Evolutionary conservation across 1,140 invertebrate species (phyloP), one percentile per base, ranked within the genome.

Genomic region (Cydia strobilella): DNA sequence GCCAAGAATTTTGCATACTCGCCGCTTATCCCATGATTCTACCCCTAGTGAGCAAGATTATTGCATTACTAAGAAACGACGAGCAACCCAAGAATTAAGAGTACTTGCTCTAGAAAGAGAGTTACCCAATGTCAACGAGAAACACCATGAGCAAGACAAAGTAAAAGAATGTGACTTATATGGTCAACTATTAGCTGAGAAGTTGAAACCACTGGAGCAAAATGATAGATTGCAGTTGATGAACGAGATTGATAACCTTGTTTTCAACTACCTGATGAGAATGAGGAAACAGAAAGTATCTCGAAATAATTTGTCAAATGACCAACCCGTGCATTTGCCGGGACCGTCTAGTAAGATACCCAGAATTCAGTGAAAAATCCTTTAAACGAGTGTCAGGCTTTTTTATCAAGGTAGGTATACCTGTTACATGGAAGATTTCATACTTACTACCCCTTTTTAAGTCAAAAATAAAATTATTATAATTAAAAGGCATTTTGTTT

Each of bases 181-280:
- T 23, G 69, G 69, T 23, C 35, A 72, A 45, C 69, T 42, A 13
- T 23, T 72, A 42, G 13, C 69, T n/a, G 69, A 72, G 9, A 72
- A 39, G 35, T 45, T 42, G 42, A 72, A 42, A 45, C 27, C 27
- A 12, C 12, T 72, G 20, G 31, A 72, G 15, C 15, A 45, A 72
- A n/a, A 39, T 4, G 39, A 72, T 7, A 35, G 66, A 39, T 20
- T 71, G n/a, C 18, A n/a, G 5, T 35, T 72, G 6, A 72, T 72
- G 69, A 72, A 72, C 39, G 35, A 72, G 20, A 72, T 72, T 15
- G 69, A 72, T 45, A 72, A 72, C 15, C 15, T 39, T 6, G 39
- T 45, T 3, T 42, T 72, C 10, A 54, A 54, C 51, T 15, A 48
- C 45, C 13, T 15, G 12, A 48, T 48, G 45, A 48, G 15, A 48